Evolutionary conservation across 2,888 invertebrate genomes (phyloP).

Genomic region (Trachelus stipa): DNA sequence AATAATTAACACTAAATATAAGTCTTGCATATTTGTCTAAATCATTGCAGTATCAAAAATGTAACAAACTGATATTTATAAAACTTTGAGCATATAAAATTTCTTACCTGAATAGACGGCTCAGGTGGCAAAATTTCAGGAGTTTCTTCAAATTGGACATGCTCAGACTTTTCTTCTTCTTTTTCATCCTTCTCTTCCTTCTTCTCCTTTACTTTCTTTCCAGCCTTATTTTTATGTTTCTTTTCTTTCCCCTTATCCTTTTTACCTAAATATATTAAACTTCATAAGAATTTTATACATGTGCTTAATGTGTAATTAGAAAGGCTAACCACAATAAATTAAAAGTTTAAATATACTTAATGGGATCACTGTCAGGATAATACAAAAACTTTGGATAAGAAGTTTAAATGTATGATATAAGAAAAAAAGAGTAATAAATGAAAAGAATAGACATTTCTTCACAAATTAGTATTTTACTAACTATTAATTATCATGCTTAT

Average conservation of each 20-base stretch:
- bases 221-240: conserved; percentile 70
- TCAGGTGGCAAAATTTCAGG: conserved; percentile 74
- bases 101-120: conserved; percentile 66
- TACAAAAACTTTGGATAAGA: background rate
- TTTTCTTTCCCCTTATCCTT: conserved; percentile 70
- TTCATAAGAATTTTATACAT: background rate
- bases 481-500: background rate
- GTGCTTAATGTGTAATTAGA: background rate
- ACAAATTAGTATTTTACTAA: background rate
- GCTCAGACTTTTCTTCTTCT: conserved; percentile 74
- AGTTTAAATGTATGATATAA: background rate
- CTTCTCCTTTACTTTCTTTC: conserved; percentile 67
- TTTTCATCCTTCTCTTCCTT: conserved; percentile 71
- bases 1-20: background rate
- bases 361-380: background rate
- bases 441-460: no score
- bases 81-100: background rate
- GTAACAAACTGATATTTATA: background rate
- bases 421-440: background rate
- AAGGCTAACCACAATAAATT: background rate
- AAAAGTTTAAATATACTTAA: background rate
- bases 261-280: conserved; percentile 37
- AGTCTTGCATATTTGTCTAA: background rate
- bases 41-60: background rate
- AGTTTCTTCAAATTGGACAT: conserved; percentile 79